These are phyloP conservation scores for Corythaeola cristata DNA, from an alignment of 2,113 vertebrate species.

Conservation along the genomic window DNA sequence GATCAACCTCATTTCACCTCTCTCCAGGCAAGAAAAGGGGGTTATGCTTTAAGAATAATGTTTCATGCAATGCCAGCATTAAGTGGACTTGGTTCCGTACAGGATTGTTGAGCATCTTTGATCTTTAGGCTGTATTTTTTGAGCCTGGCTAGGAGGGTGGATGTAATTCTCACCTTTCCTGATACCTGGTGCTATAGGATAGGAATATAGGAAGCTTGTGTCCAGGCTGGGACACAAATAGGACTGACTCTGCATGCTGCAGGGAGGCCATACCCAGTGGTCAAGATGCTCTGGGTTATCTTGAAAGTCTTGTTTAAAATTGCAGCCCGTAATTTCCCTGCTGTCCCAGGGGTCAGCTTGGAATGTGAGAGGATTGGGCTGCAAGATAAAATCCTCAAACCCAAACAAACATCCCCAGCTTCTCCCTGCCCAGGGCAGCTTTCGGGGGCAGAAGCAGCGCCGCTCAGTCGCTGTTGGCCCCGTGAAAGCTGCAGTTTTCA, in stretches of 20 bases:
- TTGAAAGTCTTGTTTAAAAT: not conserved
- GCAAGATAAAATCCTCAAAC: not conserved
- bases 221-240: not conserved
- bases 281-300: not conserved
- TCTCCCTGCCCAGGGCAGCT: not conserved
- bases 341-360: not conserved
- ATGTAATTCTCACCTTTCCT: not conserved
- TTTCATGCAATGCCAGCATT: not conserved
- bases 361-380: not conserved
- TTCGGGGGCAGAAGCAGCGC: not conserved
- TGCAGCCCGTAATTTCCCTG: not conserved
- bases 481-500: not conserved
- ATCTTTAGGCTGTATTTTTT: not conserved
- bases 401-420: not conserved
- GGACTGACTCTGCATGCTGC: rapidly evolving
- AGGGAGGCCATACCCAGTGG: not conserved
- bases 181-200: not conserved
- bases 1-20: not conserved
- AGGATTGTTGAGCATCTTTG: not conserved
- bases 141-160: not conserved
- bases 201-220: not conserved
- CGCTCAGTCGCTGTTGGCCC: not conserved
- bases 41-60: not conserved
- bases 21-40: not conserved
- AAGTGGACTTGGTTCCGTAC: not conserved